Conservation (phyloP, 1,140 invertebrate species). For the Lepidurus apus region DNA sequence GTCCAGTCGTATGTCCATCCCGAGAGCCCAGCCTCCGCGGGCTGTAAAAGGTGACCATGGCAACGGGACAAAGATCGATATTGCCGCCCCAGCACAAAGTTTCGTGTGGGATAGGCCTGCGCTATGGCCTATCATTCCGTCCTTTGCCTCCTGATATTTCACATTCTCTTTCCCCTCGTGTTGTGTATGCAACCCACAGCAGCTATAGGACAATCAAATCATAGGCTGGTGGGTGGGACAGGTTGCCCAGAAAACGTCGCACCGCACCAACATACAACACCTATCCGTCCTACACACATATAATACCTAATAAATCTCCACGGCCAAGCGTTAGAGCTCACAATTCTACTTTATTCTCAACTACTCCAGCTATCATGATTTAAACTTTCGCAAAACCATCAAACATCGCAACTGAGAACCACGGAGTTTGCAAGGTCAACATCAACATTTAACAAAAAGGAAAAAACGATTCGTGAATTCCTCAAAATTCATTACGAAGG, state of each 20-base stretch:
- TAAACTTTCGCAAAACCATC: too few species aligned
- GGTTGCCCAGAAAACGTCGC: not conserved
- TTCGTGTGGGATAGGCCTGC: slow-evolving; percentile 17
- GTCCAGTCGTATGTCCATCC: not conserved
- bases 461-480: not conserved
- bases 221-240: not conserved
- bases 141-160: slow-evolving; percentile 15
- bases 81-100: slow-evolving; percentile 9
- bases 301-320: not conserved
- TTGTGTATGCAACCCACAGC: not conserved
- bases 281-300: not conserved
- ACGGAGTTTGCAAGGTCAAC: too few species aligned
- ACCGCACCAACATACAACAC: not conserved
- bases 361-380: not conserved
- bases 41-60: slow-evolving; percentile 4
- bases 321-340: not conserved
- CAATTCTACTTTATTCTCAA: not conserved
- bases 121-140: slow-evolving; percentile 21
- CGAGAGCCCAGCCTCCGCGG: not conserved
- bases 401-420: too few species aligned
- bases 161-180: not conserved
- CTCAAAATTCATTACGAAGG: too few species aligned
- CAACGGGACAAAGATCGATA: slow-evolving; percentile 15
- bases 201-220: not conserved
- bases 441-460: too few species aligned